Evolutionary conservation across 1,140 invertebrate genomes (phyloP), one percentile per base, ranked within the genome.

Genomic region (Tetraneura akinire): DNA sequence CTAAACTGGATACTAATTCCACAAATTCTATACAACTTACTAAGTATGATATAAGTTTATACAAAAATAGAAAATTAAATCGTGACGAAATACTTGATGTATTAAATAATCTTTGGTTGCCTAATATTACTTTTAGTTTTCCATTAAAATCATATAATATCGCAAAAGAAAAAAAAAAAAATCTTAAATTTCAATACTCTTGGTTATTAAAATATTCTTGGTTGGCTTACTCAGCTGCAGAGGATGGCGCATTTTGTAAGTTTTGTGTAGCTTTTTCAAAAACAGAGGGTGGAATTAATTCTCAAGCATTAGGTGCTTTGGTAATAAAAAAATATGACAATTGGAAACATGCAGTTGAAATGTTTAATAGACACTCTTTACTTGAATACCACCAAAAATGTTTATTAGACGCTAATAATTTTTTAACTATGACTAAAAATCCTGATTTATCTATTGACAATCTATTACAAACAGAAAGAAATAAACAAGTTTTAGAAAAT

Each of bases 221-320:
- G 32, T 66, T 66, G 32, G 42, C 32, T 14, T 66, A 66, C 42
- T 66, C 62, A 66, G 32, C 62, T 18, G 42, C 42, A 66, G 32
- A 66, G 42, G 62, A 66, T 66, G 62, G 62, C 42, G 62, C 62
- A 42, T 66, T 42, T 66, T 66, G 62, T 0, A 66, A 42, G 42
- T 42, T 42, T 66, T 66, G 60, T 64, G 26, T 64, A 64, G 60
- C 60, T 26, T 64, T 64, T 42, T 42, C 32, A 5, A n/a, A 42
- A 66, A 42, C 62, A 42, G 32, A 42, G 16, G 32, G 62, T 66
- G 62, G 32, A 37, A 0, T 42, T 4, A 66, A 66, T 16, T 66
- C 62, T 66, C 26, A 66, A 66, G 32, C 42, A 3, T 37, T 66
- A 42, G 62, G 16, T 66, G 42, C 32, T 42, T 32, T 66, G 16